A percentile compares a stretch with the other conserved stretches of the same genome.
Evolutionary conservation across 2,888 invertebrate genomes (phyloP).

Genomic region (Falcaria lacertinaria): DNA sequence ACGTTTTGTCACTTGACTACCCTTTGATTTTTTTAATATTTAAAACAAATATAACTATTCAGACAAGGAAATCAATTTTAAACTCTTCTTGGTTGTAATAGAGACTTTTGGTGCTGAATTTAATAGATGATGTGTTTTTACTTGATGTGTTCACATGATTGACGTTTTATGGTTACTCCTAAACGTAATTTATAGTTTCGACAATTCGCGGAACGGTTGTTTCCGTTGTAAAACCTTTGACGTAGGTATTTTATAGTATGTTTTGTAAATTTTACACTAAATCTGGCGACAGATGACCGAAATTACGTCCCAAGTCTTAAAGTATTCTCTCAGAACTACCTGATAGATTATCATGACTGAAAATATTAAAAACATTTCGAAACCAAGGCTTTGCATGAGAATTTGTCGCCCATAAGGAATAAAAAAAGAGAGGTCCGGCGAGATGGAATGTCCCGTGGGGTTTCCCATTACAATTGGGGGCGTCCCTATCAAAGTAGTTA

Average conservation of each 20-base stretch:
- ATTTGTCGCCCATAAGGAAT: too few relatives aligned
- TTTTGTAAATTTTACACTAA: slow-evolving; percentile 33
- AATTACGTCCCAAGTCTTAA: slow-evolving; percentile 7
- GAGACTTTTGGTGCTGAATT: slow-evolving; percentile 9
- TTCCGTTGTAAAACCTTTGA: slow-evolving; percentile 51
- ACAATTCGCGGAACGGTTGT: slow-evolving; percentile 66
- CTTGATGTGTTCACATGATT: slow-evolving; percentile 44
- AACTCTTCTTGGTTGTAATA: slow-evolving; percentile 13
- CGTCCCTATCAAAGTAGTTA: too few relatives aligned
- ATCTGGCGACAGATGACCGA: slow-evolving; percentile 36
- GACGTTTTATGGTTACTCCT: slow-evolving; percentile 57
- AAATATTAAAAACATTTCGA: too few relatives aligned
- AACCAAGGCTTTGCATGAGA: too few relatives aligned
- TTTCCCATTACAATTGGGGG: too few relatives aligned
- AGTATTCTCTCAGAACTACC: too few relatives aligned
- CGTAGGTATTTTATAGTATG: slow-evolving; percentile 35
- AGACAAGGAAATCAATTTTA: slow-evolving; percentile 9
- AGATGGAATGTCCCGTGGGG: too few relatives aligned
- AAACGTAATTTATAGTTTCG: slow-evolving; percentile 58
- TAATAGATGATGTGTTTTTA: slow-evolving; percentile 6
- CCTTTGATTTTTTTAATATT: slow-evolving; percentile 29
- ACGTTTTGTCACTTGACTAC: slow-evolving; percentile 46
- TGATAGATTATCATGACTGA: not conserved
- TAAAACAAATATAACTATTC: not conserved
- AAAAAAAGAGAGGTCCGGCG: too few relatives aligned